These are phyloP conservation scores for Leontocebus nigricollis DNA, from an alignment of 2,797 vertebrate genomes.

Conservation along the genomic window DNA sequence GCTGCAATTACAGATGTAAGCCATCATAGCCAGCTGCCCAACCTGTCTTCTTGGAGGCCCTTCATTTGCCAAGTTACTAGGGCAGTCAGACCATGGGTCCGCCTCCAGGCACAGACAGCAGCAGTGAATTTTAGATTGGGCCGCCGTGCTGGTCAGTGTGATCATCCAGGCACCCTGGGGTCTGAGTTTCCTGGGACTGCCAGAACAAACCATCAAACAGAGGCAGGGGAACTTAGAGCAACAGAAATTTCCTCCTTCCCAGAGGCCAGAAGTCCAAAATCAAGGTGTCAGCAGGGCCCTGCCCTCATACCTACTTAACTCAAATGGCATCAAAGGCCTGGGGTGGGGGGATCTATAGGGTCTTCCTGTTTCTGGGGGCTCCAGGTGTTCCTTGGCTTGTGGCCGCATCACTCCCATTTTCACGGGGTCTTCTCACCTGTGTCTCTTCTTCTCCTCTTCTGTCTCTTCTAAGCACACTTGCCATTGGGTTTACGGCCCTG, in stretches of 20 bases:
- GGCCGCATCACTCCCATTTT: background rate
- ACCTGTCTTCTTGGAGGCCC: background rate
- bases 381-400: background rate
- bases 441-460: no score
- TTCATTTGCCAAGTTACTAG: no score
- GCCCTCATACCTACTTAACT: no score
- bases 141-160: accelerated
- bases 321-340: background rate
- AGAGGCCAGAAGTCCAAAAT: no score
- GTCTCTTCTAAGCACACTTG: no score
- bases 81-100: background rate
- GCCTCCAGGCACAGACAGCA: background rate
- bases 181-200: no score
- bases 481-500: background rate
- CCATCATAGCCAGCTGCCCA: background rate
- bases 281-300: background rate
- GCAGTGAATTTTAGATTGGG: background rate
- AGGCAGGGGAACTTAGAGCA: background rate
- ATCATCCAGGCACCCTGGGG: background rate
- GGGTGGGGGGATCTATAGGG: accelerated
- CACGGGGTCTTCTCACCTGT: background rate
- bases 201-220: accelerated
- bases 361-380: background rate
- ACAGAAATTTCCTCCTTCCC: background rate
- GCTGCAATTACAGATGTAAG: no score